Evolutionary conservation across 1,140 invertebrate species (phyloP).

Genomic region (Sogatella furcifera): DNA sequence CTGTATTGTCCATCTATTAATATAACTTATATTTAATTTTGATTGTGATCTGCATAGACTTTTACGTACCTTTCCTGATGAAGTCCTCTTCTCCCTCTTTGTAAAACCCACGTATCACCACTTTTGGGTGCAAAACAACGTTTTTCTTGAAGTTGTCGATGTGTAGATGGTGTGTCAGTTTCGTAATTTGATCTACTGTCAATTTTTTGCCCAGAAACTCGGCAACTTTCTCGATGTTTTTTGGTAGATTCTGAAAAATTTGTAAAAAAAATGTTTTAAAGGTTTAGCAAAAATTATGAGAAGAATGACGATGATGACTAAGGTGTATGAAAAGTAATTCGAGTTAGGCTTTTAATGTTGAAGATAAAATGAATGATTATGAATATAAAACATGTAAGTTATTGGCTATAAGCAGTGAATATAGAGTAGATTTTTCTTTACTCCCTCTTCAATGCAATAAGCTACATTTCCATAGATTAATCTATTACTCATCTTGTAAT

Average conservation of each 20-base stretch:
- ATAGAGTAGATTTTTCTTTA: too few relatives aligned
- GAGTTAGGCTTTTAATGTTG: too few relatives aligned
- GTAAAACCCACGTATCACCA: constrained; percentile 10
- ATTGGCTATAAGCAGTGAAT: too few relatives aligned
- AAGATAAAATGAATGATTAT: too few relatives aligned
- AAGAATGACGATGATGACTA: background rate
- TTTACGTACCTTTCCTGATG: constrained; percentile 23
- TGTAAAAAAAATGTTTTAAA: background rate
- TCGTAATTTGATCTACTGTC: constrained; percentile 37
- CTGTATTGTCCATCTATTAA: too few relatives aligned
- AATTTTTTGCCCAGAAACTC: constrained; percentile 50
- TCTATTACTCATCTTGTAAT: too few relatives aligned
- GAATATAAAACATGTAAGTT: too few relatives aligned
- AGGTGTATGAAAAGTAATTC: too few relatives aligned
- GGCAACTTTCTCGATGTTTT: constrained; percentile 52
- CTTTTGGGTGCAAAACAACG: constrained; percentile 21
- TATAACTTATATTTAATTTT: too few relatives aligned
- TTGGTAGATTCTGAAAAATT: constrained; percentile 42
- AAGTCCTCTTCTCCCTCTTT: constrained; percentile 21
- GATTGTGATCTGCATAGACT: too few relatives aligned
- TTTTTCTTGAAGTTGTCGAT: constrained; percentile 28
- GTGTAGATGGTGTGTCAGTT: constrained; percentile 46
- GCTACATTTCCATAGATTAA: too few relatives aligned
- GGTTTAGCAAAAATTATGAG: background rate
- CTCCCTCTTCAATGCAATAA: too few relatives aligned